These are phyloP conservation scores for Clivina fossor DNA, from an alignment of 2,888 invertebrate genomes.

Conservation along the genomic window DNA sequence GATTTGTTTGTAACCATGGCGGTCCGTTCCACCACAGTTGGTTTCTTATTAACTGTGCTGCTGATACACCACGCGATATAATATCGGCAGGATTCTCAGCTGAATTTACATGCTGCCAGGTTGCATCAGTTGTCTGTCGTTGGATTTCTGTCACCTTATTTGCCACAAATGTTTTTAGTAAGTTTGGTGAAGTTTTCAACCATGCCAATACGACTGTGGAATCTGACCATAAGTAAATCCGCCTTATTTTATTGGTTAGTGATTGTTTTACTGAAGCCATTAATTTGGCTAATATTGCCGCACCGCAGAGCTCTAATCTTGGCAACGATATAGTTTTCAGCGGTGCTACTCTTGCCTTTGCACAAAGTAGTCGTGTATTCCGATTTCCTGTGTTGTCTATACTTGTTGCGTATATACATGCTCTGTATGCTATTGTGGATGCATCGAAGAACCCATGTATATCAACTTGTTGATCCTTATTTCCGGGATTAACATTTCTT, in stretches of 20 bases:
- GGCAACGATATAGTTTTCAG: conserved; percentile 14
- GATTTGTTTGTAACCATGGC: conserved; percentile 13
- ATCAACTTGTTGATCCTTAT: neutral
- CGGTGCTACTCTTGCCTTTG: conserved; percentile 11
- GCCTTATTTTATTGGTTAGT: conserved; percentile 17
- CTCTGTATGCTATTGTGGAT: conserved; percentile 13
- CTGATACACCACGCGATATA: conserved; percentile 27
- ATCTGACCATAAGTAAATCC: conserved; percentile 34
- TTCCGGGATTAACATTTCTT: conserved; percentile 1
- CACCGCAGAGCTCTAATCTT: conserved; percentile 13
- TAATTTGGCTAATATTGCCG: conserved; percentile 8
- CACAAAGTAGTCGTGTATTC: neutral
- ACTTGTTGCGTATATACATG: conserved; percentile 9
- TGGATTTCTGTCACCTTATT: conserved; percentile 15
- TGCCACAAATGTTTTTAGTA: conserved; percentile 17
- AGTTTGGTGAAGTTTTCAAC: conserved; percentile 29
- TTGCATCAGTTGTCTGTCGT: neutral
- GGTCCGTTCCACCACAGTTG: conserved; percentile 32
- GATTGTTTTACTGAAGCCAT: neutral
- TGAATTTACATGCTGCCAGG: conserved; percentile 19
- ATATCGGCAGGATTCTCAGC: conserved; percentile 36
- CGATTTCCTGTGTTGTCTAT: neutral
- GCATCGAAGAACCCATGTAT: conserved; percentile 21
- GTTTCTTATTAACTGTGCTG: conserved; percentile 4
- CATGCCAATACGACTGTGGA: conserved; percentile 37